Conservation (phyloP, 1,140 invertebrate species). For the Thaumetopoea pityocampa region DNA sequence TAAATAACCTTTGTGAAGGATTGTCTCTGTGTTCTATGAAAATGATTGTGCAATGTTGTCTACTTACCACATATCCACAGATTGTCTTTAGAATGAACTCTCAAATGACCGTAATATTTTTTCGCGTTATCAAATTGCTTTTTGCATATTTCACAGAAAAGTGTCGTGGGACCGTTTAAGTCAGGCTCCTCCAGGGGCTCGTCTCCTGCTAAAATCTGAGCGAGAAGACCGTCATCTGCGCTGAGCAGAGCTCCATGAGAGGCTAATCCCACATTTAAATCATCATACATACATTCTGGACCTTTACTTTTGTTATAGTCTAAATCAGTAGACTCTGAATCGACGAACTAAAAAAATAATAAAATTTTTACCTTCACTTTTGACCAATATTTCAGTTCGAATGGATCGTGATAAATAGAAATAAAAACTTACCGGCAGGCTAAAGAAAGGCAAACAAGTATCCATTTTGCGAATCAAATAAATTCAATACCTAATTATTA, state of each 20-base stretch:
- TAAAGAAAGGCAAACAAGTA: constrained; percentile 49
- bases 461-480: too few species aligned
- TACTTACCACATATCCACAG: constrained; percentile 62
- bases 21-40: too few species aligned
- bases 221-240: constrained; percentile 54
- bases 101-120: constrained; percentile 65
- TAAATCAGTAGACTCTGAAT: constrained; percentile 40
- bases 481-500: too few species aligned
- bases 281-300: constrained; percentile 36
- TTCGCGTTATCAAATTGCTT: constrained; percentile 68
- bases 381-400: neutral
- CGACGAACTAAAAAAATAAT: constrained; percentile 46
- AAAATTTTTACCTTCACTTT: constrained; percentile 1
- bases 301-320: constrained; percentile 32
- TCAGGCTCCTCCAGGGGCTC: constrained; percentile 60
- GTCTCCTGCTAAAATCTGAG: constrained; percentile 53
- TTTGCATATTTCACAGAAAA: constrained; percentile 63
- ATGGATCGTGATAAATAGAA: neutral
- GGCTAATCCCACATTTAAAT: constrained; percentile 35
- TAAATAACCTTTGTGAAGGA: too few species aligned
- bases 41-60: too few species aligned
- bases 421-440: constrained; percentile 45
- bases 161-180: constrained; percentile 57
- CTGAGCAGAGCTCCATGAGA: constrained; percentile 36
- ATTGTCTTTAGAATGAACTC: constrained; percentile 65